Evolutionary conservation across 2,113 vertebrate genomes (phyloP), one percentile per base, ranked within the genome.

Genomic region (Notothenia rossii): DNA sequence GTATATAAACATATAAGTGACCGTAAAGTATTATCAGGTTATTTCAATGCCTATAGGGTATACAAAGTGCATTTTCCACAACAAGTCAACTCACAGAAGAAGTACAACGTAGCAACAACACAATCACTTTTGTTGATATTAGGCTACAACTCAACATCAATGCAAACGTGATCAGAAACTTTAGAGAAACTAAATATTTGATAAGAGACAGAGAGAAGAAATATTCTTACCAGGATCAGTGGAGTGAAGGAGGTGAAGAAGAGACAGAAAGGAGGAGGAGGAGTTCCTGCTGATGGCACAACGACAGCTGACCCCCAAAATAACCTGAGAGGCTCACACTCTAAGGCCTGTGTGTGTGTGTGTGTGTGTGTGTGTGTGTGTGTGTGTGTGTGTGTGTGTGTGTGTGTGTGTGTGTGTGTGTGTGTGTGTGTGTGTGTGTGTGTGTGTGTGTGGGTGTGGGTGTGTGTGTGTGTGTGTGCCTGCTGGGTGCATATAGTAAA

Each of bases 271-370:
- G 55, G 55, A 20, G 49, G 68, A 79, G 20, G 69, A 58, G 81
- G 63, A 48, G 68, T 59, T 75, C 86, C 82, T 72, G 60, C 29
- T 92, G 91, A 93, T 74, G 68, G 87, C 88, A 83, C 60, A 75
- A 84, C 25, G 50, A 88, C 84, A 92, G 82, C 62, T 90, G 84
- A 88, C 77, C 88, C 92, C 90, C 77, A 94, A 95, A 95, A 95
- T 95, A 95, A 94, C 93, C 83, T 8, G 65, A 70, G 33, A 73
- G 48, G 71, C 77, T 85, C 82, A 78, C 82, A 53, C 77, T 68
- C 72, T 56, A 60, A 72, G 54, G 63, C 14, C 49, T 22, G 61
- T 65, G 50, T 46, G 54, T 60, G 29, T 62, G 70, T 13, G 68
- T 33, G n/a, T 46, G 45, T 64, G 62, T 18, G 14, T 65, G 45